Conservation (phyloP, 2,888 invertebrate genomes). For the Erebia aethiops region DNA sequence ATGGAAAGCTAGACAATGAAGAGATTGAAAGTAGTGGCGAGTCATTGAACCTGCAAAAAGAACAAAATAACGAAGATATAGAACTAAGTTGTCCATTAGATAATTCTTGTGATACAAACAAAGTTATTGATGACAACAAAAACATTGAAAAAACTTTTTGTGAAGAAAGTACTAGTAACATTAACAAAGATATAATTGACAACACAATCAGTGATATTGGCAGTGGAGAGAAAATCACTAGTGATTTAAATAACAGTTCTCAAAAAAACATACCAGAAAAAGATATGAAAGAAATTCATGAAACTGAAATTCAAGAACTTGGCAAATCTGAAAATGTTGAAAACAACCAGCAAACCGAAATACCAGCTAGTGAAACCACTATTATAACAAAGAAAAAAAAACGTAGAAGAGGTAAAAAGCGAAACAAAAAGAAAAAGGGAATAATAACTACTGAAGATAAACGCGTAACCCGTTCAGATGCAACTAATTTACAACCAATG, state of each 20-base stretch:
- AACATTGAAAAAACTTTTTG: not conserved
- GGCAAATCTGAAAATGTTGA: not conserved
- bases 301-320: conserved; percentile 1
- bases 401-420: conserved; percentile 35
- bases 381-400: conserved; percentile 26
- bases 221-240: not conserved
- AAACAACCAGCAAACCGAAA: conserved; percentile 29
- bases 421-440: conserved; percentile 36
- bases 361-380: conserved; percentile 29
- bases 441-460: conserved; percentile 38
- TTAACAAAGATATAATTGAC: not conserved
- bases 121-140: not conserved
- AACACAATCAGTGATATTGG: not conserved
- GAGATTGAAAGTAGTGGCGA: conserved; percentile 3
- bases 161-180: not conserved
- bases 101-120: not conserved
- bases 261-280: not conserved
- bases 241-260: not conserved
- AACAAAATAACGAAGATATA: conserved; percentile 6
- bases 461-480: conserved; percentile 51
- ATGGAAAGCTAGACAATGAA: conserved; percentile 15
- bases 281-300: not conserved
- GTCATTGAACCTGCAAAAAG: not conserved
- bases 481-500: conserved; percentile 32
- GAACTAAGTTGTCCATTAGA: not conserved